phyloP scores from a whole-genome alignment of 2,113 vertebrate species.

The Brachypteracias leptosomus region DNA sequence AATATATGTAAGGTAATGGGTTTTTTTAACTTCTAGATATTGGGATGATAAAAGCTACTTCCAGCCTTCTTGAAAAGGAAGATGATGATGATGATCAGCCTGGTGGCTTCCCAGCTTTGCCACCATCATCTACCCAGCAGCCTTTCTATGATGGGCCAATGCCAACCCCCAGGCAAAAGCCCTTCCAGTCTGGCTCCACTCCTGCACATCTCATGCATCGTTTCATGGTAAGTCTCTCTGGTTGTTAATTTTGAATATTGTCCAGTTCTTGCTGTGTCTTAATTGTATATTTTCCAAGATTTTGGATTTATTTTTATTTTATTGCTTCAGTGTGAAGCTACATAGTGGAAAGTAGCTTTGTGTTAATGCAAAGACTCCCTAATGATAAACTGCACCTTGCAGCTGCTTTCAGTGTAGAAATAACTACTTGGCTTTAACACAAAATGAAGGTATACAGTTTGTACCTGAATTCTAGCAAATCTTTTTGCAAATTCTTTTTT shows the following conservation, averaged over 20 bases:
- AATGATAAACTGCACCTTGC: neutral
- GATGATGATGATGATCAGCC: conserved; percentile 65
- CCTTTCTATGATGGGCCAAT: conserved; percentile 85
- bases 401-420: neutral
- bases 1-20: neutral
- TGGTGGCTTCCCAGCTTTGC: conserved; percentile 44
- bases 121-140: conserved; percentile 49
- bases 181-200: conserved; percentile 92
- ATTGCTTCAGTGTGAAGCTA: neutral
- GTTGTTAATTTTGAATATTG: neutral
- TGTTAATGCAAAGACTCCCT: neutral
- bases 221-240: conserved; percentile 84
- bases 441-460: neutral
- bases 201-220: conserved; percentile 90
- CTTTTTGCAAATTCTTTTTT: neutral
- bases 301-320: neutral
- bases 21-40: conserved; percentile 72
- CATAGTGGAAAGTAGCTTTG: neutral
- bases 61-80: conserved; percentile 51
- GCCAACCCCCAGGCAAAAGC: conserved; percentile 88
- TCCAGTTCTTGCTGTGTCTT: neutral
- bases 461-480: neutral
- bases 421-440: neutral
- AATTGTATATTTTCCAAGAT: neutral
- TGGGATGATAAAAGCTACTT: conserved; percentile 75